Percentiles rank a stretch among this genome's conserved stretches.
These are phyloP conservation scores for Elgaria multicarinata DNA, from an alignment of 2,113 vertebrate genomes.

Conservation along the genomic window DNA sequence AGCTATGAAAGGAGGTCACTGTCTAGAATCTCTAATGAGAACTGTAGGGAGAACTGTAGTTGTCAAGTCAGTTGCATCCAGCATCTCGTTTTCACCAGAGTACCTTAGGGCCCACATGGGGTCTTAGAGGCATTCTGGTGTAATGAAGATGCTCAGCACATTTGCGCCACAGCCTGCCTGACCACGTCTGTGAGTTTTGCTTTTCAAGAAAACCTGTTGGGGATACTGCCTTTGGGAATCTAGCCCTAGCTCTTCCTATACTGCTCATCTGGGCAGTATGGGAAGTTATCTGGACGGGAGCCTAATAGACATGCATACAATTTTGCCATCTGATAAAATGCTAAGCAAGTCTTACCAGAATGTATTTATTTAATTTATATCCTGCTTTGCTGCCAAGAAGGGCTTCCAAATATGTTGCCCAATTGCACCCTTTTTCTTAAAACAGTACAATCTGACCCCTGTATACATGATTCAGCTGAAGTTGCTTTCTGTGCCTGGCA, in stretches of 20 bases:
- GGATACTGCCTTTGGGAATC: no score
- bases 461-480: background rate
- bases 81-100: background rate
- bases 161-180: no score
- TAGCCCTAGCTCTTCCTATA: background rate
- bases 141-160: background rate
- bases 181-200: no score
- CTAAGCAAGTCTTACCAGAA: background rate
- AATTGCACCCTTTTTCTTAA: background rate
- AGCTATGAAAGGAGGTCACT: background rate
- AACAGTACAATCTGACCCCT: background rate
- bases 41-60: background rate
- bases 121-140: background rate
- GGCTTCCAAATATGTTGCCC: background rate
- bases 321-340: background rate
- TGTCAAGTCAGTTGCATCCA: no score
- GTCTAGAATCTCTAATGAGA: background rate
- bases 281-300: background rate
- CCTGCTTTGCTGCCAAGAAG: no score
- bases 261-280: background rate
- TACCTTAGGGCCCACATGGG: background rate
- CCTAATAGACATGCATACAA: background rate
- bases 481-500: background rate
- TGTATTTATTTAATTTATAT: background rate
- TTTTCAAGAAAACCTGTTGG: no score